Evolutionary conservation across 2,888 invertebrate genomes (phyloP), one percentile per base, ranked within the genome.

Genomic region (Troides aeacus): DNA sequence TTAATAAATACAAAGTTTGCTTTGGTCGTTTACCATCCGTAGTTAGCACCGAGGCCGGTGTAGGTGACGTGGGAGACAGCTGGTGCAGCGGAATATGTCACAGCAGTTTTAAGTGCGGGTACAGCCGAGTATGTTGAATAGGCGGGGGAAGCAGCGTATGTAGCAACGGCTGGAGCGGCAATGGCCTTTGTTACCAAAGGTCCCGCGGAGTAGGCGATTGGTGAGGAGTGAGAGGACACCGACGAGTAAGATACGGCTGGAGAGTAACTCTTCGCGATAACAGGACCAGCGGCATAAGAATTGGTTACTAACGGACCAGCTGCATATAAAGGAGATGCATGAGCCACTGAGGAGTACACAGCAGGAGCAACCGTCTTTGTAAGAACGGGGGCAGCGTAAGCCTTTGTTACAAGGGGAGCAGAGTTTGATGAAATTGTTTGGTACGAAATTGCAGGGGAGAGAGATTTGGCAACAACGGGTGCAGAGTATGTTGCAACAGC

Each of bases 21-120:
- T 71, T 64, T 74, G 66, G 71, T 67, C 62, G 30, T 73, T 84
- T 80, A 90, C 90, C 90, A 90, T 66, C 89, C 90, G 77, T 90
- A 90, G 80, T 81, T 85, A 72, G 85, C 84, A 69, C 89, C 95
- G 63, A 94, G 90, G 69, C 95, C 94, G 72, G 93, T 87, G 90
- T 95, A 95, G 73, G 93, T 88, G 75, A 94, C 94, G 82, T 95
- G 95, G 64, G 95, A 94, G 30, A 95, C 95, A 3, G 81, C 79
- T 60, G 83, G 94, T 62, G 93, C 89, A 62, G 94, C 94, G 68
- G 92, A 91, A 86, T 94, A 95, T 74, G 89, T 88, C 72, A 94
- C 93, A 77, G 94, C 93, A 64, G 95, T 93, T 24, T 76, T 76
- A 50, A 94, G 94, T 72, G 88, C 88, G 64, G 93, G 89, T 64